phyloP scores from a whole-genome alignment of 2,888 invertebrate species.

The Nomada fabriciana region DNA sequence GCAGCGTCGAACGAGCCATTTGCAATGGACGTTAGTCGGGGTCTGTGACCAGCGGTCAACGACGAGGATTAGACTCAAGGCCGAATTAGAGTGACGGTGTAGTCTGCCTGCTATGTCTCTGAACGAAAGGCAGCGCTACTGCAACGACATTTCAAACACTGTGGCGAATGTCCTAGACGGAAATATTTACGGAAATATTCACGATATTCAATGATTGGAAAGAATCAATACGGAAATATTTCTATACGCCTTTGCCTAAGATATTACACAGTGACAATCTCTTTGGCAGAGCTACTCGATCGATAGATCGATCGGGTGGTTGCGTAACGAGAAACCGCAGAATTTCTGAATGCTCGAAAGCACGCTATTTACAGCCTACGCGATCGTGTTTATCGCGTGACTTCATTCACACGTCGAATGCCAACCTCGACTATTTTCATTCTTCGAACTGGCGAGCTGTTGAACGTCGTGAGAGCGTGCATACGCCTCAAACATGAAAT shows the following conservation, averaged over 20 bases:
- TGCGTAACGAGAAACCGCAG: constrained; percentile 61
- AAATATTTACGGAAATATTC: neutral
- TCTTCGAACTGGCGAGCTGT: constrained; percentile 50
- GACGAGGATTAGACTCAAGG: constrained; percentile 82
- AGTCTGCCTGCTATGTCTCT: constrained; percentile 63
- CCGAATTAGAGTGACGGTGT: constrained; percentile 78
- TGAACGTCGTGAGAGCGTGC: constrained; percentile 17
- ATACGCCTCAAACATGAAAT: constrained; percentile 32
- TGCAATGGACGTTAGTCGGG: constrained; percentile 70
- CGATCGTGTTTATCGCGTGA: constrained; percentile 60
- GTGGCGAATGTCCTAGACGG: neutral
- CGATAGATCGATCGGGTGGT: constrained; percentile 50
- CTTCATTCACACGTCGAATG: constrained; percentile 57
- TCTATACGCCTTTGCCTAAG: neutral
- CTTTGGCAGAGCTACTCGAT: neutral
- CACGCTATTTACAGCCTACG: constrained; percentile 57
- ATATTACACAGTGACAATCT: neutral
- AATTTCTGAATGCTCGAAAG: constrained; percentile 61
- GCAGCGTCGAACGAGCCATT: constrained; percentile 43
- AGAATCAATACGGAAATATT: neutral
- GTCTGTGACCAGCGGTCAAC: constrained; percentile 76
- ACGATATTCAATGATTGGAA: too few relatives aligned
- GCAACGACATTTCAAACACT: neutral
- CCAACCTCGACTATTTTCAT: constrained; percentile 57
- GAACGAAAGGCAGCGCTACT: constrained; percentile 30